Base-by-base conservation (phyloP, 1,140 invertebrate genomes). In the Macrosteles quadrilineatus region DNA sequence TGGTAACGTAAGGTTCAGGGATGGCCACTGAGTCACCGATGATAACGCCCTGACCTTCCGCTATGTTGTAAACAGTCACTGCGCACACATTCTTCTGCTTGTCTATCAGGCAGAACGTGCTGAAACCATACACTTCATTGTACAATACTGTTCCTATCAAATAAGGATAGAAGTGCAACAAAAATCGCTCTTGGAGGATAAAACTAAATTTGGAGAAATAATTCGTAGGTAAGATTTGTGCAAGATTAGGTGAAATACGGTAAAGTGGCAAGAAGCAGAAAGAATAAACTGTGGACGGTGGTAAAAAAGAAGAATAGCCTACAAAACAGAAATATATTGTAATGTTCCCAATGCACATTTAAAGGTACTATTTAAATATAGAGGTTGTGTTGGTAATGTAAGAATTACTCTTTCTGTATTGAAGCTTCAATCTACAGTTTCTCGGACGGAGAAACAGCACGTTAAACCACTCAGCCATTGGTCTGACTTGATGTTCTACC, bases 61-160 rank as follows among this genome's bases (percentile, higher is more conserved):
- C 90, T 77, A 94, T 85, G 83, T 95, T 95, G 80, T 94, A 95
- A 32, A 95, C 86, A 0, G 89, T 92, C 43, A 94, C 91, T 29
- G 87, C 85, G 32, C 91, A 80, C 77, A 91, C 93, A 0, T 82
- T 83, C 78, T 87, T 86, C 36, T 88, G 85, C 73, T 87, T 84
- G 80, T 95, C 93, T 27, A 92, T 85, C 71, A 94, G 78, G 76
- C 91, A 94, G 81, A 94, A 94, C 30, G 90, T 90, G 79, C 92
- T 93, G 80, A 65, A 86, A 87, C 74, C 73, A 59, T 74, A 73
- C 55, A 69, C 55, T 21, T 55, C 9, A 9, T 9, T 19, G 50
- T 11, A 55, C 23, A 11, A 11, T 21, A 4, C 36, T 17, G 17
- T 9, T 9, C 36, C 17, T 40, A 6, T 9, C 6, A 9, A 17